Conservation (phyloP, 2,797 vertebrate species). For the Liparis tanakae region DNA sequence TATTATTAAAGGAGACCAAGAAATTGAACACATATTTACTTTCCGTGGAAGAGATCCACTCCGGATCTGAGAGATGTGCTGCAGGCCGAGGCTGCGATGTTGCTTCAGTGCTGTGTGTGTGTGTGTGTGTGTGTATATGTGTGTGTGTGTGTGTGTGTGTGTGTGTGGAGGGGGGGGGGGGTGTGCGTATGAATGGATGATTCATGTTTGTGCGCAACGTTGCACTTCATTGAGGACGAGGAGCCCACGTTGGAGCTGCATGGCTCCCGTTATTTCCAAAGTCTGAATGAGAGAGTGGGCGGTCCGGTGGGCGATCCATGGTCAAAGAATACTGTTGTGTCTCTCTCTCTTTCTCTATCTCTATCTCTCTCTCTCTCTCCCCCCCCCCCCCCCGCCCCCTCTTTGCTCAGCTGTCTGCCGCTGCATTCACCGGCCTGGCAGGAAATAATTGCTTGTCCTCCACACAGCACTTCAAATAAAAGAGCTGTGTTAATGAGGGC, state of each 20-base stretch:
- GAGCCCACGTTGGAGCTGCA: not conserved
- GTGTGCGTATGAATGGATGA: conserved; percentile 9
- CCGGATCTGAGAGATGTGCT: conserved; percentile 38
- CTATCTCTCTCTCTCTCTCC: conserved; percentile 14
- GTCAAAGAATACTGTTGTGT: conserved; percentile 36
- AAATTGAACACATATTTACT: not conserved
- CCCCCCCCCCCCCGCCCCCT: conserved; percentile 21
- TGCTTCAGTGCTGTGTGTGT: conserved; percentile 14
- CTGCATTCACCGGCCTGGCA: conserved; percentile 65
- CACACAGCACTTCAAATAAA: conserved; percentile 76
- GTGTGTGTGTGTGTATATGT: too few species aligned
- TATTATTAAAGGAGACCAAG: not conserved
- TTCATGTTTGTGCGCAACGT: conserved; percentile 25
- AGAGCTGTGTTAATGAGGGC: conserved; percentile 82
- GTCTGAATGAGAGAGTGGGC: conserved; percentile 50
- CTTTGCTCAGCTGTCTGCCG: conserved; percentile 56
- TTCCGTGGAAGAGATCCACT: conserved; percentile 18
- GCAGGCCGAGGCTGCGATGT: conserved; percentile 17
- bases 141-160: not conserved
- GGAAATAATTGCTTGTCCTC: conserved; percentile 79
- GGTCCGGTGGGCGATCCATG: conserved; percentile 28
- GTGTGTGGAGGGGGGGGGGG: not conserved
- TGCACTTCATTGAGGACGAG: conserved; percentile 14
- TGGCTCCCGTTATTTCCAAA: conserved; percentile 29
- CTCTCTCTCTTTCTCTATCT: conserved; percentile 22